A percentile compares a stretch with the other conserved stretches of the same genome.
These are phyloP conservation scores for Xestoiulus laeticollis DNA, from an alignment of 2,888 invertebrate genomes.

Conservation along the genomic window DNA sequence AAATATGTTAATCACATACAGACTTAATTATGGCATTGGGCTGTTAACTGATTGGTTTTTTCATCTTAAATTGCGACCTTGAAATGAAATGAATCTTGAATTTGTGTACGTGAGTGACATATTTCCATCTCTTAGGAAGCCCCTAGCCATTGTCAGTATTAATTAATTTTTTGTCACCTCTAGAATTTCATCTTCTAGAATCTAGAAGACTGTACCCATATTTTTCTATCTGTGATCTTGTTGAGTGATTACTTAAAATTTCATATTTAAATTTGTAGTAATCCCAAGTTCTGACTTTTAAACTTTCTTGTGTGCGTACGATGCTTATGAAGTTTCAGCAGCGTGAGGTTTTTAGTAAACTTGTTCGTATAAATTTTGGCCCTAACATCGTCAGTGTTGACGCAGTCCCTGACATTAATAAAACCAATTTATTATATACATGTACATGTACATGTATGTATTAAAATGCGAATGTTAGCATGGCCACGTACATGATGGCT, in stretches of 20 bases:
- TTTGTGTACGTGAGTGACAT: neutral
- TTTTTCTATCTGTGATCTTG: too few species aligned
- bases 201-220: too few species aligned
- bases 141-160: neutral
- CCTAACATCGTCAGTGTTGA: neutral
- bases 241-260: too few species aligned
- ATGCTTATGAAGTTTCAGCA: neutral
- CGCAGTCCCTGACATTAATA: conserved; percentile 28
- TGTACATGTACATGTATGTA: too few species aligned
- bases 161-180: conserved; percentile 17
- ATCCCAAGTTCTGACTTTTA: neutral
- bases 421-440: neutral
- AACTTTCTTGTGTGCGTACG: too few species aligned
- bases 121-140: neutral
- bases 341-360: neutral
- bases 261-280: neutral
- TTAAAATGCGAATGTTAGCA: neutral
- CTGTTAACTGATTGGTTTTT: neutral
- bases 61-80: neutral
- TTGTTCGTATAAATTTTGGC: neutral
- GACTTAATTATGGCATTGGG: neutral
- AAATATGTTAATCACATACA: neutral
- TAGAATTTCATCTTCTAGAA: neutral
- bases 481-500: neutral
- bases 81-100: neutral